phyloP scores from a whole-genome alignment of 2,797 vertebrate genomes.

The Erethizon dorsatum region DNA sequence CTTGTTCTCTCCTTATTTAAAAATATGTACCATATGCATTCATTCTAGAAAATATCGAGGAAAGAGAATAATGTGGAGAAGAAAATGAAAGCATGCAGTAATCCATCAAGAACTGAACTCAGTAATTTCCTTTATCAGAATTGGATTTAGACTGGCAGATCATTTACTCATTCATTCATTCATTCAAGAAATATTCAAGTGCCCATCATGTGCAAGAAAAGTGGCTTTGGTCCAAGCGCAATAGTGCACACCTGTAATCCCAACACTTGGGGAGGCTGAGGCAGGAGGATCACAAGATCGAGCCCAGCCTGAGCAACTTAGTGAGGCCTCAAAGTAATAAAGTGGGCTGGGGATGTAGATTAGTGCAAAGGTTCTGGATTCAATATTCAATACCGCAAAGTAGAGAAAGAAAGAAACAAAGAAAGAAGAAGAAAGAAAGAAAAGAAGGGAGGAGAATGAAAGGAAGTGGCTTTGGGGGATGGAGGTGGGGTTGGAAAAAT shows the following conservation, averaged over 20 bases:
- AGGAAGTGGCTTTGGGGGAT: not conserved
- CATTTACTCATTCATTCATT: not conserved
- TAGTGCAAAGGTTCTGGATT: not conserved
- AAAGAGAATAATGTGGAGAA: constrained; percentile 13
- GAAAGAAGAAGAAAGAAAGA: not conserved
- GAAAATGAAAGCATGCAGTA: constrained; percentile 13
- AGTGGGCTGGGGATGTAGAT: not conserved
- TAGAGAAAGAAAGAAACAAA: too few species aligned
- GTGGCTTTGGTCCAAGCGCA: not conserved
- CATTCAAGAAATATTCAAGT: not conserved
- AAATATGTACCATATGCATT: not conserved
- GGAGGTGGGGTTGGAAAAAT: not conserved
- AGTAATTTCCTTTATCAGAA: constrained; percentile 45
- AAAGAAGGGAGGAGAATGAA: not conserved
- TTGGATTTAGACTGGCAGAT: constrained; percentile 39
- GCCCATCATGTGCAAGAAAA: not conserved
- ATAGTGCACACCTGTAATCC: not conserved
- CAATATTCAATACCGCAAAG: not conserved
- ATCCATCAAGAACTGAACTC: not conserved
- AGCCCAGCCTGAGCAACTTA: not conserved
- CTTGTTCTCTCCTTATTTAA: constrained; percentile 11
- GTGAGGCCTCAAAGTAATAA: not conserved
- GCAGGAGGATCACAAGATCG: not conserved
- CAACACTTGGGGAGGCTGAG: not conserved
- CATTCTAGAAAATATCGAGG: constrained; percentile 19